Base-by-base conservation (phyloP, 2,113 vertebrate species). In the Proterorhinus semilunaris region DNA sequence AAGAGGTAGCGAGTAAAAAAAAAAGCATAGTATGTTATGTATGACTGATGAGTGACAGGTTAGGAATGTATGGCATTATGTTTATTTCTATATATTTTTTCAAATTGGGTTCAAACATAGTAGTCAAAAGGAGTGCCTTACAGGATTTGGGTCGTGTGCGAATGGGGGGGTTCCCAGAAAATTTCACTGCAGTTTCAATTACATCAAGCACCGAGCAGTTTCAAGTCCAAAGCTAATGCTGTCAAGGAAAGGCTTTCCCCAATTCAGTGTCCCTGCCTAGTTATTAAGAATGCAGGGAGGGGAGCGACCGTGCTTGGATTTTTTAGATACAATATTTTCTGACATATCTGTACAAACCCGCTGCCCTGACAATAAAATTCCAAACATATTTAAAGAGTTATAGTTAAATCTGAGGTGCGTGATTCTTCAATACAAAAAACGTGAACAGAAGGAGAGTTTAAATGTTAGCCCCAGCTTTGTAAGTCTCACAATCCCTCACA, bases 1-100 rank as follows among this genome's bases (percentile, higher is more conserved):
- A 54, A 50, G 21, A n/a, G 50, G 71, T 48, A 74, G 58, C 52
- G 7, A 53, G 65, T 12, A 49, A 69, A 58, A 59, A 71, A 36
- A 36, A 36, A 5, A 36, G 27, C 27, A 62, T 62, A 54, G 65
- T 47, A 43, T 11, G 10, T 55, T 55, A 9, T 55, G 2, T 21
- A 9, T 48, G 68, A 68, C 75, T 61, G 61, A 11, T 45, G 49
- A 72, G 58, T 51, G 47, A 13, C 65, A 66, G 68, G 44, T 7
- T 2, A 69, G 55, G 74, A 58, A 63, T 57, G 76, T 75, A 27
- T 72, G 44, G 66, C 46, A 76, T 13, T 74, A 63, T 48, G 80
- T 53, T 43, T n/a, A n/a, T n/a, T n/a, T n/a, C n/a, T n/a, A n/a
- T n/a, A n/a, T n/a, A n/a, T n/a, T 43, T 69, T 16, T 16, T 43